Base-by-base conservation (phyloP, 2,888 invertebrate genomes). In the Cataglyphis altisquamis region DNA sequence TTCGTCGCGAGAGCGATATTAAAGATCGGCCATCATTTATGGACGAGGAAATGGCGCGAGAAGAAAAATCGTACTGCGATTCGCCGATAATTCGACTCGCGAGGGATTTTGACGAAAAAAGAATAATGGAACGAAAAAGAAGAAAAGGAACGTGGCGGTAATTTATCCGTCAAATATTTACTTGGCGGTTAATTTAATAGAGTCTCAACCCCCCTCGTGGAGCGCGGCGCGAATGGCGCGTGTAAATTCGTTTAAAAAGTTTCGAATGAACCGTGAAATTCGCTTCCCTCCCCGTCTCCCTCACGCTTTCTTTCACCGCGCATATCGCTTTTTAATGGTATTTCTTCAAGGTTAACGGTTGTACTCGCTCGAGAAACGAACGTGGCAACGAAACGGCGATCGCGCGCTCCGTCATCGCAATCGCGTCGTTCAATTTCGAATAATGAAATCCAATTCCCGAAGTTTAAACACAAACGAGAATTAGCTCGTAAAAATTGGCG, bases 261-360 rank as follows among this genome's bases (percentile, higher is more conserved):
- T 92, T 91, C 92, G 89, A 93, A 93, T 90, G 91, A 91, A 92
- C 89, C 93, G 90, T 93, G 93, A 93, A 93, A 93, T 91, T 92
- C 86, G 84, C 86, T 90, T 85, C 84, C 84, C 82, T 87, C 83
- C 85, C 82, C 62, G 12, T 77, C 67, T 67, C 48, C 18, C 73
- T 66, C 70, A 66, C 70, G 55, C 72, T 60, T 64, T 82, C 32
- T 66, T 55, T 75, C 72, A 72, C 70, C 32, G 45, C 60, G 25
- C 72, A 18, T 75, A 73, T 70, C 85, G 83, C 84, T 63, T 85
- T 89, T 85, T 85, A 84, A 84, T 83, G 68, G 83, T 63, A 70
- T 86, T 85, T 89, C 82, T 84, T 75, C 83, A 63, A 73, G 84
- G 84, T 73, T 86, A 84, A 84, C 72, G 66, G 73, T 70, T 75